phyloP scores from a whole-genome alignment of 2,888 invertebrate species.

The Sinotaia quadrata region DNA sequence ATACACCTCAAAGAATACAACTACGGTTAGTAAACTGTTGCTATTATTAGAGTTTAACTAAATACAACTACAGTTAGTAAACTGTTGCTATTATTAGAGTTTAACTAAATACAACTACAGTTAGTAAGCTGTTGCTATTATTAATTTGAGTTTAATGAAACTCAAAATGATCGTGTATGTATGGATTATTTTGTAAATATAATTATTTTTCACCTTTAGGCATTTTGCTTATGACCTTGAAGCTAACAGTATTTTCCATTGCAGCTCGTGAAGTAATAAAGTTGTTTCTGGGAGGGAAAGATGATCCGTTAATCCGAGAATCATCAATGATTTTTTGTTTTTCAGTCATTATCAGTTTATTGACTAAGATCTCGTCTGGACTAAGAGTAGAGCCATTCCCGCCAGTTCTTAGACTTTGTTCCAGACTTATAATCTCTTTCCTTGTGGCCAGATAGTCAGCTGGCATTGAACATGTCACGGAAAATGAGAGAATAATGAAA shows the following conservation, averaged over 20 bases:
- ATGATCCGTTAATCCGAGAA: conserved; percentile 28
- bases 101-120: too few species aligned
- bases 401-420: conserved; percentile 25
- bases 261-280: conserved; percentile 40
- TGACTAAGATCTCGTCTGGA: conserved; percentile 26
- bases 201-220: conserved; percentile 53
- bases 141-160: too few species aligned
- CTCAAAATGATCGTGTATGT: too few species aligned
- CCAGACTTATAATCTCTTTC: conserved; percentile 17
- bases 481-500: too few species aligned
- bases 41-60: too few species aligned
- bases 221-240: conserved; percentile 46
- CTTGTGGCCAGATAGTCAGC: conserved; percentile 24
- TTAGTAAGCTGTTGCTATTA: too few species aligned
- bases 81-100: too few species aligned
- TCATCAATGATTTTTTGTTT: conserved; percentile 12
- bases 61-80: background rate
- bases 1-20: background rate
- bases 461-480: too few species aligned
- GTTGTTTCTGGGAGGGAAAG: conserved; percentile 42
- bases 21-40: too few species aligned
- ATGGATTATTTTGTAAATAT: too few species aligned
- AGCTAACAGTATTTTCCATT: conserved; percentile 44
- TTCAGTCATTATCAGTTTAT: conserved; percentile 22
- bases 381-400: conserved; percentile 15